Percentiles rank a stretch among this genome's conserved stretches.
Conservation (phyloP, 2,113 vertebrate genomes). For the Thunnus thynnus region DNA sequence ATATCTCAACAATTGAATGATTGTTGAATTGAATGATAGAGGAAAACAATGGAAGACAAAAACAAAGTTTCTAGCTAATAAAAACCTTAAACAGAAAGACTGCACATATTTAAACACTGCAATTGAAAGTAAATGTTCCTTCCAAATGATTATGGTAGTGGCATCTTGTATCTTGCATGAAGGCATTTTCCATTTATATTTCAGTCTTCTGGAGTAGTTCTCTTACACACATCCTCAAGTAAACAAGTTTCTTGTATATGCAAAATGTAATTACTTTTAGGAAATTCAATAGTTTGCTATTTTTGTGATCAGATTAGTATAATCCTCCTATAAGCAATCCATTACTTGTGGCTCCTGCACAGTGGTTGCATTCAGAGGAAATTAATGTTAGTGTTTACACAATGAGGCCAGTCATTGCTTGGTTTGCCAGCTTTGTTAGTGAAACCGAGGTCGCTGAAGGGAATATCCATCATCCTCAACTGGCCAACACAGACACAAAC, state of each 20-base stretch:
- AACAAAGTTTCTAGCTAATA: no score
- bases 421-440: slow-evolving; percentile 22
- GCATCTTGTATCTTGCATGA: not conserved
- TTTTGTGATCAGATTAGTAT: slow-evolving; percentile 38
- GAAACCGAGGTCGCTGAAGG: not conserved
- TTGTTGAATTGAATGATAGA: not conserved
- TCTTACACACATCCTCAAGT: not conserved
- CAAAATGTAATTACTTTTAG: slow-evolving; percentile 20
- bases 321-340: slow-evolving; percentile 23
- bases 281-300: not conserved
- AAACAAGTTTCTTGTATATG: slow-evolving; percentile 10
- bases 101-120: not conserved
- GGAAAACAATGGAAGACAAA: no score
- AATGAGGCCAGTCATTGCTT: not conserved
- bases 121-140: not conserved
- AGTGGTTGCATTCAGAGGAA: slow-evolving; percentile 13
- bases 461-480: slow-evolving; percentile 4
- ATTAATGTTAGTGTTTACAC: slow-evolving; percentile 12
- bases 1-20: not conserved
- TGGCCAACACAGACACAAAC: accelerated
- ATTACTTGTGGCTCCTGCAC: not conserved
- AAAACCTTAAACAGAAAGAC: not conserved
- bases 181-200: not conserved
- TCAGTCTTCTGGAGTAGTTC: slow-evolving; percentile 6
- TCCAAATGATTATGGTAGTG: not conserved